phyloP scores from a whole-genome alignment of 1,140 invertebrate genomes.

The Lordiphosa collinella region DNA sequence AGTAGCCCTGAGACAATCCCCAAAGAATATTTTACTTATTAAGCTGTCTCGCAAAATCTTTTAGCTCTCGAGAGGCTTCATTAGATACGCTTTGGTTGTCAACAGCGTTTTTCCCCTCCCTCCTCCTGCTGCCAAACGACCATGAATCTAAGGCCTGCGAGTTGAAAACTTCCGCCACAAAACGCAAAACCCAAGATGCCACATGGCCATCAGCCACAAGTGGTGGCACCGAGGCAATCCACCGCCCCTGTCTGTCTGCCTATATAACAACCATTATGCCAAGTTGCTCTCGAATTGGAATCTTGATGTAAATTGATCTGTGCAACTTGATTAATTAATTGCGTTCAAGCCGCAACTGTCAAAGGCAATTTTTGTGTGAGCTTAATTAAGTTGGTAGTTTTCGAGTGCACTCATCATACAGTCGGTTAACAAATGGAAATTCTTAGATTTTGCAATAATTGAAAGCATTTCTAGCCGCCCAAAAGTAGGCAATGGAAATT shows the following conservation, averaged over 20 bases:
- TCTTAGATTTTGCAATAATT: not conserved
- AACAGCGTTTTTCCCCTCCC: conserved; percentile 14
- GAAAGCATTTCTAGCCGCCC: too few species aligned
- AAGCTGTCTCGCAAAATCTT: conserved; percentile 8
- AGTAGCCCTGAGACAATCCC: too few species aligned
- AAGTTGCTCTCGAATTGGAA: conserved; percentile 29
- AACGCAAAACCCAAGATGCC: conserved; percentile 1
- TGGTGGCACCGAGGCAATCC: not conserved
- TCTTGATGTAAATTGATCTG: conserved; percentile 48
- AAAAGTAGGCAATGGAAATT: not conserved
- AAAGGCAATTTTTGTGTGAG: conserved; percentile 7
- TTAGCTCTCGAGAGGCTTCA: conserved; percentile 38
- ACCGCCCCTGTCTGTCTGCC: not conserved
- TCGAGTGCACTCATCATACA: not conserved
- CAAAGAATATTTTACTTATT: conserved; percentile 25
- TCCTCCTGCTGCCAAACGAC: not conserved
- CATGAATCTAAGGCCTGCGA: conserved; percentile 4
- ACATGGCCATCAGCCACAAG: conserved; percentile 8
- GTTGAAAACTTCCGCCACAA: conserved; percentile 6
- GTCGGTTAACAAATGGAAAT: not conserved
- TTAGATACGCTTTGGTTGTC: conserved; percentile 41
- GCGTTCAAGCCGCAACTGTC: conserved; percentile 26
- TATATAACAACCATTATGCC: conserved; percentile 29
- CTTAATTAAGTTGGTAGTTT: conserved; percentile 6
- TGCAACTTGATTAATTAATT: conserved; percentile 51